Evolutionary conservation across 1,140 invertebrate genomes (phyloP).

Genomic region (Bombus terrestris): DNA sequence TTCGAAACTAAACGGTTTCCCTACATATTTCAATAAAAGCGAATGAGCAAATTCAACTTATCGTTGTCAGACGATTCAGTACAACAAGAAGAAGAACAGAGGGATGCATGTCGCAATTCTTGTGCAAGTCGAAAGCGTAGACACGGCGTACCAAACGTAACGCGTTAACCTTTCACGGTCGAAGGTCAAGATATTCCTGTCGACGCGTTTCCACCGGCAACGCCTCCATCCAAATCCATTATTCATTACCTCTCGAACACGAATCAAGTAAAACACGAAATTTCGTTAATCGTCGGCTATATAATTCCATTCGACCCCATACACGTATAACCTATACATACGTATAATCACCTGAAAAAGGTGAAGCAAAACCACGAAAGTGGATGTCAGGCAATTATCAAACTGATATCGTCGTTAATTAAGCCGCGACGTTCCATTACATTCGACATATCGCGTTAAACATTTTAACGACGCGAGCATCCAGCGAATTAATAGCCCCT

Average conservation of each 20-base stretch:
- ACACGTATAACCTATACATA: too few relatives aligned
- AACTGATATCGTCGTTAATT: conserved; percentile 3
- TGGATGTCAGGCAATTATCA: conserved; percentile 5
- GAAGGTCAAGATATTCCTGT: conserved; percentile 22
- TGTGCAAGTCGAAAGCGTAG: not conserved
- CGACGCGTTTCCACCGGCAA: not conserved
- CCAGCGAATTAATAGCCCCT: conserved; percentile 15
- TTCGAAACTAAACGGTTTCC: not conserved
- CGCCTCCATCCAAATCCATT: not conserved
- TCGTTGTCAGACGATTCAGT: not conserved
- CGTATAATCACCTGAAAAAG: not conserved
- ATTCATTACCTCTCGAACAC: not conserved
- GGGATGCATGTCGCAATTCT: not conserved
- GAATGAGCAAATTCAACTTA: not conserved
- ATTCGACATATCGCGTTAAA: not conserved
- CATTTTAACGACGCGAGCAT: not conserved
- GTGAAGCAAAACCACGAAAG: not conserved
- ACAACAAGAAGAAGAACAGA: too few relatives aligned
- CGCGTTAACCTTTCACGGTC: conserved; percentile 36
- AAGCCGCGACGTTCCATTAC: not conserved
- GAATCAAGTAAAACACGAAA: not conserved
- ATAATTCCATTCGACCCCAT: not conserved
- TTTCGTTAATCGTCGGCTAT: not conserved
- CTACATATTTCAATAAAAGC: not conserved
- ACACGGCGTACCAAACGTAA: not conserved